Evolutionary conservation across 2,113 vertebrate genomes (phyloP).

Genomic region (Psittacula cyanocephala): DNA sequence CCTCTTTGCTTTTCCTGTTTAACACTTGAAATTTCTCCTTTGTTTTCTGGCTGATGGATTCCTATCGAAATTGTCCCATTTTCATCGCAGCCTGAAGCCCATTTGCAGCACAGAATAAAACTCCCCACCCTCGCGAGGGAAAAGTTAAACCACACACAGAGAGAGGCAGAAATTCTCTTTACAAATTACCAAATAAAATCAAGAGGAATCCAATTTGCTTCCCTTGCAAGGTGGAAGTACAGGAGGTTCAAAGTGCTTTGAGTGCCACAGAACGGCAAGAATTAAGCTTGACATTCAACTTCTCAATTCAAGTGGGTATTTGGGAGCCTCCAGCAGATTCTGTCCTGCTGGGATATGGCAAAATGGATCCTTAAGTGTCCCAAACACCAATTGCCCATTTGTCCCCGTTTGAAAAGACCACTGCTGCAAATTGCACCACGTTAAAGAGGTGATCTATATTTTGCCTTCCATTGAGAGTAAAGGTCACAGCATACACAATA

Average conservation of each 20-base stretch:
- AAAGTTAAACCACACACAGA: neutral
- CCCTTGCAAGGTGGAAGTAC: neutral
- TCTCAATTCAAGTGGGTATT: neutral
- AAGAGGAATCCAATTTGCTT: neutral
- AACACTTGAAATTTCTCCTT: neutral
- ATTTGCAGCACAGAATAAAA: neutral
- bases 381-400: neutral
- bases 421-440: neutral
- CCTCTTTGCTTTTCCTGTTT: neutral
- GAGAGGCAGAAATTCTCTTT: neutral
- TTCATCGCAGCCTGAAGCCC: neutral
- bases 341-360: neutral
- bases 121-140: neutral
- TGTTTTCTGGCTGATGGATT: neutral
- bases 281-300: conserved; percentile 32
- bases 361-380: neutral
- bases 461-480: neutral
- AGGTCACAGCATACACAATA: neutral
- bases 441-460: neutral
- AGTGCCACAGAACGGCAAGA: neutral
- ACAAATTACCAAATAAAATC: neutral
- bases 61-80: neutral
- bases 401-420: neutral
- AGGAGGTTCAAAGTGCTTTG: neutral
- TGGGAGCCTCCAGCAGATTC: neutral